Base-by-base conservation (phyloP, 2,113 vertebrate genomes). In the Colossoma macropomum region DNA sequence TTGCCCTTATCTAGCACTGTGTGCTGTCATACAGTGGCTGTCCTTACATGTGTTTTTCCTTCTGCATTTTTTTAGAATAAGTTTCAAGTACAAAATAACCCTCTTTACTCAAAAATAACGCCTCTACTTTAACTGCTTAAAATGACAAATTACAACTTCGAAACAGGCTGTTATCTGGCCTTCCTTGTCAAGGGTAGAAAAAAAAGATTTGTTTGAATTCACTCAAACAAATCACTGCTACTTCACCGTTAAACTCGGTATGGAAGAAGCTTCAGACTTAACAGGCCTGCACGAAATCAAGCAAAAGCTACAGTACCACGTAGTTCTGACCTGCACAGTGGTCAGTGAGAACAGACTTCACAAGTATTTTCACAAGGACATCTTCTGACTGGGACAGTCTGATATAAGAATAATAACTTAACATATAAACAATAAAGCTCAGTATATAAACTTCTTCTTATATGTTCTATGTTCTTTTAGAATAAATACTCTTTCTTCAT, bases 391-490 rank as follows among this genome's bases (percentile, higher is more conserved):
- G 30, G 7, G 54, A 85, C 73, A 62, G 16, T 48, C 54, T 66
- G 41, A 68, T 27, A 41, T 17, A 27, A 45, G 62, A 79, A 12
- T 32, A 69, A 71, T 84, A 79, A 82, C 48, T 75, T 81, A 81
- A 66, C 34, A 56, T 72, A 77, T 80, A 72, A 80, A 83, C 54
- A 54, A 72, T 77, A 77, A 85, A 73, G 48, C 68, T 82, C 45
- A 62, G 71, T 38, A 56, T 72, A 62, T 80, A 60, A 71, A 80
- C 48, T 12, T 25, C 54, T 17, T 59, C 16, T 34, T 75, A 60
- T 54, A 76, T 76, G 38, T 34, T 74, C 25, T 54, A 75, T 54
- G 63, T 60, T 45, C n/a, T 82, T 63, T 45, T 56, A 45, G 7
- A 72, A 80, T 81, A 73, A 70, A 73, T 71, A 56, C 23, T 50